Conservation (phyloP, 2,888 invertebrate species). For the Pachymerium ferrugineum region DNA sequence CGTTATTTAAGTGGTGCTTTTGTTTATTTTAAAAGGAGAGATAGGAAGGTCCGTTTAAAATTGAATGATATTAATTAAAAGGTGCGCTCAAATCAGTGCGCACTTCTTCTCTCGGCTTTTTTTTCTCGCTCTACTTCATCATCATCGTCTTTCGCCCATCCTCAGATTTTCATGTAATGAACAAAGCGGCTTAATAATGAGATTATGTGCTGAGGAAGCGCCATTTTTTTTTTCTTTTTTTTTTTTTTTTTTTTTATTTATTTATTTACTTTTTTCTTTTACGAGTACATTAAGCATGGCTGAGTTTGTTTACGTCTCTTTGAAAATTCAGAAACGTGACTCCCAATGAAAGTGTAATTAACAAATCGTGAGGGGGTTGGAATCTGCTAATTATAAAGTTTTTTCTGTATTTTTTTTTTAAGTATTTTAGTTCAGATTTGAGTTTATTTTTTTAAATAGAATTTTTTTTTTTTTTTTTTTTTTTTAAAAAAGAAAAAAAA, state of each 20-base stretch:
- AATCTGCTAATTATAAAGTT: not conserved
- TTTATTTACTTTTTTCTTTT: not conserved
- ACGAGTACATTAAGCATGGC: conserved; percentile 21
- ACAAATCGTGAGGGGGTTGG: conserved; percentile 17
- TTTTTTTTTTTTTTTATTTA: not conserved
- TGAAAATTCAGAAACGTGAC: conserved; percentile 25
- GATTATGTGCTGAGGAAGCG: conserved; percentile 33
- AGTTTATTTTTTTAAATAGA: no score
- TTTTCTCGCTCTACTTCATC: not conserved
- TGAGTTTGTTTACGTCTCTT: conserved; percentile 25
- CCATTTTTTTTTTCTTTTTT: not conserved
- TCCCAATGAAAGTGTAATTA: conserved; percentile 26
- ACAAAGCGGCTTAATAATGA: conserved; percentile 34
- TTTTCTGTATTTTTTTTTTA: not conserved
- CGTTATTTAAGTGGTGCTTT: conserved; percentile 1
- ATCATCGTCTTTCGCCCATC: not conserved
- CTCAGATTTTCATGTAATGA: conserved; percentile 30
- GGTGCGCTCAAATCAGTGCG: not conserved
- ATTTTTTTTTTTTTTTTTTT: not conserved
- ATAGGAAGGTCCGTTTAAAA: conserved; percentile 28
- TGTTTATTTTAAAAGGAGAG: not conserved
- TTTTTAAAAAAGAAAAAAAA: no score
- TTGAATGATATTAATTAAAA: conserved; percentile 35
- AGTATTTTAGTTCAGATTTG: no score
- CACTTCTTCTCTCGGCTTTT: not conserved